Percentiles rank a stretch among this genome's conserved stretches.
These are phyloP conservation scores for Euschistus heros DNA, from an alignment of 1,140 invertebrate species.

Conservation along the genomic window DNA sequence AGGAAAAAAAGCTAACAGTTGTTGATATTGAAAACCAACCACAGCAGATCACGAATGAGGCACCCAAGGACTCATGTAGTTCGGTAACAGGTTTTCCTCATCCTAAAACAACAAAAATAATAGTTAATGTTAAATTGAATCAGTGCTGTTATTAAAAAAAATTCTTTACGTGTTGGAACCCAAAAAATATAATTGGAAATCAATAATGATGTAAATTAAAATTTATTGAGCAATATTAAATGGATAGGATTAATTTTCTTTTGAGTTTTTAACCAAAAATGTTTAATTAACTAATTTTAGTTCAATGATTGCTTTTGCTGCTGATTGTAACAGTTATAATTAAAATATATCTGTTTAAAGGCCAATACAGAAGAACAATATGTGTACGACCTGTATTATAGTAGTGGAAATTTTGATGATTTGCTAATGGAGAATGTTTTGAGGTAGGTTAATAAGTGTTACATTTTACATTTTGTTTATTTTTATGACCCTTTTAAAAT, in stretches of 20 bases:
- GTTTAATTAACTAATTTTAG: too few species aligned
- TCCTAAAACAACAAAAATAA: conserved; percentile 15
- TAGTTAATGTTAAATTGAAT: not conserved
- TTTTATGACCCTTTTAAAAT: too few species aligned
- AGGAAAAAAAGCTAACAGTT: conserved; percentile 22
- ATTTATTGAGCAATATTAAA: too few species aligned
- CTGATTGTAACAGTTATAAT: too few species aligned
- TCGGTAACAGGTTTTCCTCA: conserved; percentile 20
- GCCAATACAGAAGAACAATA: conserved; percentile 14
- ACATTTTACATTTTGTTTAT: not conserved
- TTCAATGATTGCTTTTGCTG: too few species aligned
- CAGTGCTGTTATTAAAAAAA: too few species aligned
- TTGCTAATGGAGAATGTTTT: conserved; percentile 20
- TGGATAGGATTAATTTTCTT: too few species aligned
- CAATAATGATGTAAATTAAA: too few species aligned
- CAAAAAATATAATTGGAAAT: too few species aligned
- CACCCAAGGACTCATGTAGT: conserved; percentile 24
- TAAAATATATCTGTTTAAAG: too few species aligned
- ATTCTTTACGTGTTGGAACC: too few species aligned
- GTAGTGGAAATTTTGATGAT: conserved; percentile 23
- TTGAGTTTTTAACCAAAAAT: too few species aligned
- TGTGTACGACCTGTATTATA: conserved; percentile 27
- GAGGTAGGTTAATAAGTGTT: conserved; percentile 17
- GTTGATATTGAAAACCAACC: conserved; percentile 24
- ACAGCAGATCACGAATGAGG: conserved; percentile 19